These are phyloP conservation scores for Paramacrobiotus metropolitanus DNA, from an alignment of 1,140 invertebrate species.

Conservation along the genomic window DNA sequence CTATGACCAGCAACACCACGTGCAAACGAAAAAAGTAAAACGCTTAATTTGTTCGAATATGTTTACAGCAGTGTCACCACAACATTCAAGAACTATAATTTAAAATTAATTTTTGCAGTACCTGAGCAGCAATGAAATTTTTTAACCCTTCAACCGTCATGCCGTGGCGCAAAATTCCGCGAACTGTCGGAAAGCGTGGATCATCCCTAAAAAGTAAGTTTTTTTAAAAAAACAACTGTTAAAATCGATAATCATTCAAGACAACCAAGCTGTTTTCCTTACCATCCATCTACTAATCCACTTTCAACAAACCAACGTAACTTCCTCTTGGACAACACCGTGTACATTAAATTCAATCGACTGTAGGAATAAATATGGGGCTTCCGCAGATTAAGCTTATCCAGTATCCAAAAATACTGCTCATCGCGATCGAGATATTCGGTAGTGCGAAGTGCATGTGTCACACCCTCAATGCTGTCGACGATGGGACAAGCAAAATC, in stretches of 20 bases:
- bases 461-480: conserved; percentile 85
- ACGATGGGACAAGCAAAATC: conserved; percentile 99
- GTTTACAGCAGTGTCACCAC: neutral
- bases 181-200: conserved; percentile 89
- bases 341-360: conserved; percentile 86
- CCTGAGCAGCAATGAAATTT: conserved; percentile 93
- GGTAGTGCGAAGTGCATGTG: conserved; percentile 85
- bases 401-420: conserved; percentile 91
- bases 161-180: conserved; percentile 76
- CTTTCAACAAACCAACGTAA: conserved; percentile 90
- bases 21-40: too few species aligned
- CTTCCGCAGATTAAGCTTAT: conserved; percentile 57
- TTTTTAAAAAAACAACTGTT: neutral
- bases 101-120: conserved; percentile 11
- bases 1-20: too few species aligned
- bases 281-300: conserved; percentile 83
- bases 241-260: neutral
- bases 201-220: conserved; percentile 47
- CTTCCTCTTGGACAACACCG: conserved; percentile 86
- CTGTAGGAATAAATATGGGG: conserved; percentile 89
- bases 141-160: conserved; percentile 91
- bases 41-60: neutral
- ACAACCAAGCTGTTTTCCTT: conserved; percentile 16
- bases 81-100: neutral
- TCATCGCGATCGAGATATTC: conserved; percentile 95